Percentiles rank a stretch among this genome's conserved stretches.
Conservation (phyloP, 1,140 invertebrate species). For the Mycetomoellerius zeteki region DNA sequence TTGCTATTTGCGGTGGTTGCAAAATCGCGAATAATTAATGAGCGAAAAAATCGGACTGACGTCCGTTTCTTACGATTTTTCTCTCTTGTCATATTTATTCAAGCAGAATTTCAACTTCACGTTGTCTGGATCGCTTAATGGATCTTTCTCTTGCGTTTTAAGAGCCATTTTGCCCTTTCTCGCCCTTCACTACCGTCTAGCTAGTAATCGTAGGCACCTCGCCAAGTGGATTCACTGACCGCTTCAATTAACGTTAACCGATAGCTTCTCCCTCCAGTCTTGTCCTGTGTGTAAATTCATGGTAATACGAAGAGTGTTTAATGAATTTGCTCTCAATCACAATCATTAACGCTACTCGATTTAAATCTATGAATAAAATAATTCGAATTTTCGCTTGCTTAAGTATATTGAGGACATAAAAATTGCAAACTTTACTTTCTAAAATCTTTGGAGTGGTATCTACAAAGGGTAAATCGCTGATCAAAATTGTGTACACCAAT, state of each 20-base stretch:
- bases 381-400: not conserved
- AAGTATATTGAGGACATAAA: not conserved
- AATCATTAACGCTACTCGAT: slow-evolving; percentile 5
- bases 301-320: slow-evolving; percentile 29
- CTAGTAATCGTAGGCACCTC: slow-evolving; percentile 31
- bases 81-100: slow-evolving; percentile 51
- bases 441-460: too few relatives aligned
- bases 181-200: slow-evolving; percentile 26
- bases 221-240: slow-evolving; percentile 53
- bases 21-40: slow-evolving; percentile 46
- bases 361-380: slow-evolving; percentile 12
- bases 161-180: slow-evolving; percentile 36
- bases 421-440: not conserved
- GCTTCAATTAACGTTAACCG: slow-evolving; percentile 61
- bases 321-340: slow-evolving; percentile 27
- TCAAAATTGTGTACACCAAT: too few relatives aligned
- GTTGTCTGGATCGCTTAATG: slow-evolving; percentile 59
- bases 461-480: too few relatives aligned
- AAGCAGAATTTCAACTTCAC: slow-evolving; percentile 14
- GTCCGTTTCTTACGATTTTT: slow-evolving; percentile 46
- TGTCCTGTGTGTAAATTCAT: slow-evolving; percentile 28
- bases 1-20: slow-evolving; percentile 11
- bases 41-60: slow-evolving; percentile 21
- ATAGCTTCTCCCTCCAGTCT: not conserved
- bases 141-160: slow-evolving; percentile 47